Base-by-base conservation (phyloP, 1,140 invertebrate genomes). In the Myzus persicae region DNA sequence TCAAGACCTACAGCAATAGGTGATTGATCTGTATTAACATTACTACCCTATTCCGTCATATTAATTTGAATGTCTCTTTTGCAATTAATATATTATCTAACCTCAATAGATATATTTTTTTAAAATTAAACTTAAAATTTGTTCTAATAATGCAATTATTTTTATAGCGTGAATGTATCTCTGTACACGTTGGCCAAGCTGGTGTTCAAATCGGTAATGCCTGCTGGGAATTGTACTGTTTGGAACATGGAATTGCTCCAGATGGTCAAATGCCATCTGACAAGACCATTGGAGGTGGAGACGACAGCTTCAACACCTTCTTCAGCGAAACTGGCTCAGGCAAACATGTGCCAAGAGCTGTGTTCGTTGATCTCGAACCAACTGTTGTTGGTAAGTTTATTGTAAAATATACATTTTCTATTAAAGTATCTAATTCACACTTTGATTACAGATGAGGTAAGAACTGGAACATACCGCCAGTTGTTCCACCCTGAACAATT, bases 221-320 rank as follows among this genome's bases (percentile, higher is more conserved):
- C 94, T 97, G 97, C 95, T 98, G 97, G 97, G 97, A 97, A 94
- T 95, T 97, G 2, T 98, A 97, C 95, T 96, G 96, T 94, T 95
- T 97, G 93, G 97, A 99, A 95, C 98, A 98, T 96, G 98, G 98
- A 46, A 98, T 98, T 95, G 97, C 98, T 95, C 98, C 98, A 87
- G 97, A 98, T 95, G 98, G 98, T 8, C 96, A 97, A 95, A 97
- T 97, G 97, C 97, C 97, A n/a, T 98, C 96, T 20, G 97, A 97
- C 95, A 97, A 97, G 95, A 96, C 96, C 54, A 96, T 97, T 85
- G 96, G 96, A 51, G 96, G 96, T n/a, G 97, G 97, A 82, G 97
- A 98, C 94, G 97, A 98, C 95, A 97, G 95, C 91, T 97, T 97
- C 95, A 97, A 97, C 94, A 97, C 97, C 7, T 95, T 95, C 94